Conservation (phyloP, 2,113 vertebrate genomes). For the Poicephalus meyeri region DNA sequence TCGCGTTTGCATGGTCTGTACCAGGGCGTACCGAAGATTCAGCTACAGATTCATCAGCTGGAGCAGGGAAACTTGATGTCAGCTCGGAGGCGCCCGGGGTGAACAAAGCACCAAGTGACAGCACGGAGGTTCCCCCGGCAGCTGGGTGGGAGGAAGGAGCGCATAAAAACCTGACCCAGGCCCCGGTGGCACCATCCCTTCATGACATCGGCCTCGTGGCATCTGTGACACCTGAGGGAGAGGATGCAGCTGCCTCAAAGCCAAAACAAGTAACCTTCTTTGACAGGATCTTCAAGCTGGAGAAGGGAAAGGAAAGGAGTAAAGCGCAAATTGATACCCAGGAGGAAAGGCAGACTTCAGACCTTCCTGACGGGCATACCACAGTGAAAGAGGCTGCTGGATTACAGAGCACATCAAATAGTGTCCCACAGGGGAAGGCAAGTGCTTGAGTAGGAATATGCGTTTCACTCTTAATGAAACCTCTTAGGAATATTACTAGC, state of each 20-base stretch:
- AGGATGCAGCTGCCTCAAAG: background rate
- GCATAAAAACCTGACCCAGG: slow-evolving; percentile 10
- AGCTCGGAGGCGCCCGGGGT: background rate
- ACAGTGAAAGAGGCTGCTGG: background rate
- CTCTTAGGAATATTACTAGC: background rate
- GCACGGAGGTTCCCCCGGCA: background rate
- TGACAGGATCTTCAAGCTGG: slow-evolving; percentile 80
- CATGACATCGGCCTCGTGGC: background rate
- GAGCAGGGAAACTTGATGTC: slow-evolving; percentile 19
- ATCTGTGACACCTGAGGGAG: background rate
- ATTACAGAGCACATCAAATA: background rate
- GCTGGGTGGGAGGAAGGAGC: background rate
- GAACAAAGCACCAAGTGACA: slow-evolving; percentile 63
- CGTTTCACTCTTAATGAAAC: background rate
- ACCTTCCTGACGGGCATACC: background rate
- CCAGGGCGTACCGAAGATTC: slow-evolving; percentile 71
- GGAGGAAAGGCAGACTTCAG: background rate
- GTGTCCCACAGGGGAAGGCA: slow-evolving; percentile 49
- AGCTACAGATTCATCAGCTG: slow-evolving; percentile 25
- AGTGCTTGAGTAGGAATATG: slow-evolving; percentile 15
- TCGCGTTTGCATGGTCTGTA: slow-evolving; percentile 72
- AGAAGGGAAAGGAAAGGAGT: slow-evolving; percentile 47
- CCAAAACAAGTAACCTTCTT: slow-evolving; percentile 69
- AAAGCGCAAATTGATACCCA: background rate
- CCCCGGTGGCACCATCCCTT: background rate